These are phyloP conservation scores for Neosilurus mollespiculum DNA, from an alignment of 2,797 vertebrate genomes.

Conservation along the genomic window DNA sequence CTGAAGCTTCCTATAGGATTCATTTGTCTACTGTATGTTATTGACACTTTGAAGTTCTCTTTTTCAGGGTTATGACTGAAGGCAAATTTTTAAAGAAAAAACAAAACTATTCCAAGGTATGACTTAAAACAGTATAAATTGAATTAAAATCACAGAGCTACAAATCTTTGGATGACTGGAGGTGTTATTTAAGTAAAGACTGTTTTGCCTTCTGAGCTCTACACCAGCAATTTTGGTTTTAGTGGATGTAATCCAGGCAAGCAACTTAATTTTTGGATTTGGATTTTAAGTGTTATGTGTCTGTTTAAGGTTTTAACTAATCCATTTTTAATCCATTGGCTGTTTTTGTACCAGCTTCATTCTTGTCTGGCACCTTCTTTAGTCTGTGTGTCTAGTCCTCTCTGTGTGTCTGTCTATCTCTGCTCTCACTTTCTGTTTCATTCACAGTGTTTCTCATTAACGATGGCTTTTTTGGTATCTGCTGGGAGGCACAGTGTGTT, in stretches of 20 bases:
- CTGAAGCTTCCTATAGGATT: not conserved
- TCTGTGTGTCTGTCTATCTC: not conserved
- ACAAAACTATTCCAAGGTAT: not conserved
- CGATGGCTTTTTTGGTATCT: conserved; percentile 76
- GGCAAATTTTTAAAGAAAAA: not conserved
- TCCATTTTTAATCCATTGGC: not conserved
- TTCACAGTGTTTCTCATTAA: conserved; percentile 75
- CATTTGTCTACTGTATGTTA: not conserved
- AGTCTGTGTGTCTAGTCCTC: conserved; percentile 10
- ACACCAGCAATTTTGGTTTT: not conserved
- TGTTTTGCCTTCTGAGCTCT: conserved; percentile 2
- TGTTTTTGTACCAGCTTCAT: conserved; percentile 31
- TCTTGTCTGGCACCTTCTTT: conserved; percentile 35
- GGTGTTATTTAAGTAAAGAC: conserved; percentile 24
- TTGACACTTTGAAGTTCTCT: not conserved
- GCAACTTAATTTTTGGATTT: not conserved
- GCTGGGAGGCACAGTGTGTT: conserved; percentile 62
- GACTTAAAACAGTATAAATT: not conserved
- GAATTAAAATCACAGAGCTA: not conserved
- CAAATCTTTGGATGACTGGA: not conserved
- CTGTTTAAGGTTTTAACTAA: conserved; percentile 21
- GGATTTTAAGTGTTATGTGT: conserved; percentile 15
- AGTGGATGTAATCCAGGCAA: conserved; percentile 8
- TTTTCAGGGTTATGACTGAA: not conserved
- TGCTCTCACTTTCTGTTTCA: conserved; percentile 30